Conservation (phyloP, 1,140 invertebrate genomes). For the Heliothis virescens region DNA sequence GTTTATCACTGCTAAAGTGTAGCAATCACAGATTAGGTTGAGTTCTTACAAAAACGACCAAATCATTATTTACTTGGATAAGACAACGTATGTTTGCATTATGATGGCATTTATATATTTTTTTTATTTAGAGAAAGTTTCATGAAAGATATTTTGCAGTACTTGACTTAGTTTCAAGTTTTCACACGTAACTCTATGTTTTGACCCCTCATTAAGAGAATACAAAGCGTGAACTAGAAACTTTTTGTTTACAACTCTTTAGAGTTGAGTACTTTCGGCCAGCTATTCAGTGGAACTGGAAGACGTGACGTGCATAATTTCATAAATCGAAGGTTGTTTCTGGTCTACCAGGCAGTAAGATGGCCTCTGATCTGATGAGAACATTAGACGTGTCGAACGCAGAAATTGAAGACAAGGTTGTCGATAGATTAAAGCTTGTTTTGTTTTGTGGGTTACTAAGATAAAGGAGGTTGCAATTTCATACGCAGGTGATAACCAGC, state of each 20-base stretch:
- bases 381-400: conserved; percentile 15
- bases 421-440: not conserved
- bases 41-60: not conserved
- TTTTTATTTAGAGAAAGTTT: too few relatives aligned
- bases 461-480: not conserved
- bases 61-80: conserved; percentile 22
- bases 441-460: not conserved
- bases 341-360: not conserved
- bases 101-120: not conserved
- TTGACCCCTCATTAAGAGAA: not conserved
- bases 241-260: conserved; percentile 6
- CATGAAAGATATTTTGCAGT: too few relatives aligned
- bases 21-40: conserved; percentile 6
- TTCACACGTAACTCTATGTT: not conserved
- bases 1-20: not conserved
- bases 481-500: too few relatives aligned
- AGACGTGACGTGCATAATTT: conserved; percentile 20
- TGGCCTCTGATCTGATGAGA: conserved; percentile 21
- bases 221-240: not conserved
- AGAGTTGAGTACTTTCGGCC: not conserved
- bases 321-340: conserved; percentile 11
- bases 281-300: conserved; percentile 3
- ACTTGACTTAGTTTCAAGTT: too few relatives aligned
- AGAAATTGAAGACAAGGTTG: conserved; percentile 30
- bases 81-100: not conserved